Percentiles rank a stretch among this genome's conserved stretches.
Conservation (phyloP, 2,888 invertebrate species). For the Panopea generosa region DNA sequence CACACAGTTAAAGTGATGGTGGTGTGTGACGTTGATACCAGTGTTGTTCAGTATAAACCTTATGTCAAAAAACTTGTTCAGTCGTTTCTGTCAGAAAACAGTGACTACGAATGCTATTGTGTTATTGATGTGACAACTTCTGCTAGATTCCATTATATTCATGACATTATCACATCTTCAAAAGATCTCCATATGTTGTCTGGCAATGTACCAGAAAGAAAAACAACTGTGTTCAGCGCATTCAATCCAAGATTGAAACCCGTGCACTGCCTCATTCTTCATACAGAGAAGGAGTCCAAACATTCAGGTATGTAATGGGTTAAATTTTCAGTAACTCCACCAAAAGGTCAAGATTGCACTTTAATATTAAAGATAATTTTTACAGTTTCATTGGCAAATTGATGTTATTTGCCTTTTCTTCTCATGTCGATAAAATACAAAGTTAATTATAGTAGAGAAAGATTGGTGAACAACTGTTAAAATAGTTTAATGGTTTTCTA, state of each 20-base stretch:
- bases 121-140: slow-evolving; percentile 20
- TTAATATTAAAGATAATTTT: too few relatives aligned
- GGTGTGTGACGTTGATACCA: slow-evolving; percentile 32
- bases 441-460: too few relatives aligned
- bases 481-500: too few relatives aligned
- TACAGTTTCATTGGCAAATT: too few relatives aligned
- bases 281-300: slow-evolving; percentile 11
- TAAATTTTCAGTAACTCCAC: too few relatives aligned
- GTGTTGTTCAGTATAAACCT: slow-evolving; percentile 30
- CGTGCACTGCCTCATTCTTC: slow-evolving; percentile 37
- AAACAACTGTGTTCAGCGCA: slow-evolving; percentile 32
- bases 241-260: slow-evolving; percentile 26
- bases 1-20: slow-evolving; percentile 35
- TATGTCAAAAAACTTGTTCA: slow-evolving; percentile 29
- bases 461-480: too few relatives aligned
- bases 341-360: too few relatives aligned
- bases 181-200: slow-evolving; percentile 23
- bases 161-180: too few relatives aligned
- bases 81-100: slow-evolving; percentile 24
- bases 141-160: slow-evolving; percentile 33
- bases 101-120: slow-evolving; percentile 37
- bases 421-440: too few relatives aligned
- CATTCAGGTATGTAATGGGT: slow-evolving; percentile 21
- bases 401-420: too few relatives aligned
- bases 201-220: background rate